Evolutionary conservation across 2,888 invertebrate genomes (phyloP), one percentile per base, ranked within the genome.

Genomic region (Parnassius glacialis): DNA sequence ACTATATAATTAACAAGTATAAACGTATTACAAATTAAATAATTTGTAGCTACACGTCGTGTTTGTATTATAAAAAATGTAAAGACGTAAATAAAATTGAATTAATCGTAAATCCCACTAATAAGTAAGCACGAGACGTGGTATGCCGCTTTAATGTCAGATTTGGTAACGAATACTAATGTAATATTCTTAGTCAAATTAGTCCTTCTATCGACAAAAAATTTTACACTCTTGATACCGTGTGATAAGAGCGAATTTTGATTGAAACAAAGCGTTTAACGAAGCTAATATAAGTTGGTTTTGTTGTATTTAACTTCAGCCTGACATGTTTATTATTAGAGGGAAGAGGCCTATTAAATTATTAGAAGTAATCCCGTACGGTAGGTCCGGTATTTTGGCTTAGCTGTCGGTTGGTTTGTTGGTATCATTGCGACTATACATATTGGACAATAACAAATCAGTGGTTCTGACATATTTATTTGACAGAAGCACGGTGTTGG

Each of bases 271-370:
- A 47, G 47, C 66, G 61, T 52, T 10, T 34, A 59, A 34, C 50
- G 58, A 60, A 25, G 78, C 65, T 74, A 66, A 68, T 61, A 13
- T 75, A 78, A 74, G 51, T 74, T 80, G 70, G 84, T 71, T 64
- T 73, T 74, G 73, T 74, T 74, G 82, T 88, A 84, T 87, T 89
- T 86, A 87, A 84, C 82, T 80, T 82, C 75, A 73, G 78, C 74
- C 77, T 86, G 90, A 89, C 90, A 89, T 89, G 87, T 89, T 90
- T 90, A 90, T 90, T 90, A 87, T 89, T 83, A 83, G 83, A 77
- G 75, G 81, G 87, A 85, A 85, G 83, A 80, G 81, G 80, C 83
- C 88, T 88, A 88, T 90, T 90, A 89, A 89, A 89, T 89, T 86
- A 86, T 88, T 85, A 79, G 81, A 79, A 80, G 79, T 89, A 89